These are phyloP conservation scores for Antedon mediterranea DNA, from an alignment of 53 echinoderm and acorn worm species.

Conservation along the genomic window DNA sequence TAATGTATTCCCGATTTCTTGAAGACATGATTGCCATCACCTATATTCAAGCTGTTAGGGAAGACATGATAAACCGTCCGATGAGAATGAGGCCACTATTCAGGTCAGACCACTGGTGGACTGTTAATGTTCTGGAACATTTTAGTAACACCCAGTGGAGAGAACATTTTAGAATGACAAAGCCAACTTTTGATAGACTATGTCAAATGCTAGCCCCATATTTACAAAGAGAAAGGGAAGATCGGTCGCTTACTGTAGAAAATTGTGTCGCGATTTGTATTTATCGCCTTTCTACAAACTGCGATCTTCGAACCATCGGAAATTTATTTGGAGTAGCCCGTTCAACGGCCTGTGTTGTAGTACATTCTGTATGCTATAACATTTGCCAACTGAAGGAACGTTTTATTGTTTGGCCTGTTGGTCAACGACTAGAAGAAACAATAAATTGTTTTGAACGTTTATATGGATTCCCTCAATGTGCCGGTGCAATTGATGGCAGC, in stretches of 20 bases:
- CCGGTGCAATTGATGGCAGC: slow-evolving; percentile 48
- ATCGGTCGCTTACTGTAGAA: slow-evolving; percentile 10
- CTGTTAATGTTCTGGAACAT: background rate
- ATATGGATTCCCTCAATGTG: slow-evolving; percentile 31
- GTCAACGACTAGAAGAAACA: slow-evolving; percentile 11
- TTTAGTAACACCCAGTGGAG: slow-evolving; percentile 13
- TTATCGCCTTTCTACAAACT: slow-evolving; percentile 46
- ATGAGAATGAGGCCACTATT: no score
- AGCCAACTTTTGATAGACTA: slow-evolving; percentile 28
- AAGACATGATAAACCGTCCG: no score
- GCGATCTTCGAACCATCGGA: slow-evolving; percentile 41
- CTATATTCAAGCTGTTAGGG: background rate
- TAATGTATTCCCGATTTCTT: no score
- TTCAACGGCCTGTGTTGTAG: slow-evolving; percentile 26
- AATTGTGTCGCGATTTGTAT: slow-evolving; percentile 38
- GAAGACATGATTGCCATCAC: no score
- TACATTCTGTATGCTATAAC: slow-evolving; percentile 22
- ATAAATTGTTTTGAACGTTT: slow-evolving; percentile 29
- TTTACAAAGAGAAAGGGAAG: slow-evolving; percentile 1
- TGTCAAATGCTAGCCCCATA: slow-evolving; percentile 12
- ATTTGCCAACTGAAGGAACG: slow-evolving; percentile 10
- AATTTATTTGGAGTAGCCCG: slow-evolving; percentile 40
- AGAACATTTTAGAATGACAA: slow-evolving; percentile 31
- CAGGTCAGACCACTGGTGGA: background rate
- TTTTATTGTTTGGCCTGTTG: slow-evolving; percentile 24